These are phyloP conservation scores for Macrophya annulata DNA, from an alignment of 2,888 invertebrate species.

Conservation along the genomic window DNA sequence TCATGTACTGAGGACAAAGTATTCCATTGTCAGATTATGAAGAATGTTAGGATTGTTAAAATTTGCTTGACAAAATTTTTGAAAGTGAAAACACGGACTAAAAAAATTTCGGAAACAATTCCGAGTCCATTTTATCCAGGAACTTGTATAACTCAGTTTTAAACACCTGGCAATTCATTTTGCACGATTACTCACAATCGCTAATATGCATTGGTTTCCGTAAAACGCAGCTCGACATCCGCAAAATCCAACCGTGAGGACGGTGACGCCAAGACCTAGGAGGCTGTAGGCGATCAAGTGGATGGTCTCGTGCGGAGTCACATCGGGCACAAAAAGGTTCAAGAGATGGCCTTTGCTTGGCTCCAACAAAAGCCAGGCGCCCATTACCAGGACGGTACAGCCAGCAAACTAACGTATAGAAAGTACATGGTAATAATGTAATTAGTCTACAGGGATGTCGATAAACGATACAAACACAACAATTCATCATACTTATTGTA, in stretches of 20 bases:
- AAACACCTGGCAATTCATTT: background rate
- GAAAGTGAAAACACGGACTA: background rate
- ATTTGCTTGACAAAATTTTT: background rate
- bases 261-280: constrained; percentile 80
- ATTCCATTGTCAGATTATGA: background rate
- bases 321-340: constrained; percentile 79
- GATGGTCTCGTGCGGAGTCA: constrained; percentile 78
- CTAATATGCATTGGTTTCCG: constrained; percentile 78
- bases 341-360: constrained; percentile 80
- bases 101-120: background rate
- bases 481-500: background rate
- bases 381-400: constrained; percentile 81
- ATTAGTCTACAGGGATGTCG: constrained; percentile 40
- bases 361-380: constrained; percentile 81
- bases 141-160: background rate
- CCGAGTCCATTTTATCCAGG: background rate
- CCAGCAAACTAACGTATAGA: constrained; percentile 80
- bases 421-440: constrained; percentile 14
- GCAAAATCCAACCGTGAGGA: constrained; percentile 82
- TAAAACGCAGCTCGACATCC: constrained; percentile 83
- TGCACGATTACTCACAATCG: constrained; percentile 67
- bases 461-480: background rate
- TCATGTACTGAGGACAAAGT: constrained; percentile 77
- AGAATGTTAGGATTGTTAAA: background rate
- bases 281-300: constrained; percentile 80